Conservation (phyloP, 2,797 vertebrate species). For the Propithecus deckenii region DNA sequence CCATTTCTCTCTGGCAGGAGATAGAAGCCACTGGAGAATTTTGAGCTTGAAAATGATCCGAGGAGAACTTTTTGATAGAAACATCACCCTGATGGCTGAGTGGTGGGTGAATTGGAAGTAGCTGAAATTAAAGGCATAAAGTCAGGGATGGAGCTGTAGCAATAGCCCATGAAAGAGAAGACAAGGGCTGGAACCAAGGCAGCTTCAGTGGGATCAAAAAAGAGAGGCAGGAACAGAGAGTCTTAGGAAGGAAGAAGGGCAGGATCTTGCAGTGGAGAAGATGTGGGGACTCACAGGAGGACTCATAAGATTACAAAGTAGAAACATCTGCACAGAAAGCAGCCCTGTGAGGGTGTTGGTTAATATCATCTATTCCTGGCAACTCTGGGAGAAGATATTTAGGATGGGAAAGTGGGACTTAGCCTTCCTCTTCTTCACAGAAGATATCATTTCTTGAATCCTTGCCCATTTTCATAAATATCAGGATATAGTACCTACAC, state of each 20-base stretch:
- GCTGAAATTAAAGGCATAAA: neutral
- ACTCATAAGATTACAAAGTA: neutral
- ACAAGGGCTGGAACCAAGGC: neutral
- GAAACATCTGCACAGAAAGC: neutral
- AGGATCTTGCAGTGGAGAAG: neutral
- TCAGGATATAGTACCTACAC: neutral
- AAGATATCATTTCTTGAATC: neutral
- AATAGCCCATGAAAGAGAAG: neutral
- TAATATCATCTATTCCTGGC: neutral
- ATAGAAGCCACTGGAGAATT: neutral
- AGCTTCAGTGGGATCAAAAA: neutral
- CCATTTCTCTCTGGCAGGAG: neutral
- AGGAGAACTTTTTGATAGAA: neutral
- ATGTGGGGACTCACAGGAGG: neutral
- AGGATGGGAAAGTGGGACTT: neutral
- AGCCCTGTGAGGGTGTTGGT: neutral
- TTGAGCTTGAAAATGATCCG: neutral
- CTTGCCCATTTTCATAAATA: neutral
- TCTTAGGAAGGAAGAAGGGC: neutral
- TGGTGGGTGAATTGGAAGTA: neutral
- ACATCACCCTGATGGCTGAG: neutral
- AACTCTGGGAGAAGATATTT: neutral
- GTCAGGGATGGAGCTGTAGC: neutral
- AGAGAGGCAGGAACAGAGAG: neutral
- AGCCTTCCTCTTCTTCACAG: neutral